Evolutionary conservation across 2,888 invertebrate genomes (phyloP).

Genomic region (Julus scandinavius): DNA sequence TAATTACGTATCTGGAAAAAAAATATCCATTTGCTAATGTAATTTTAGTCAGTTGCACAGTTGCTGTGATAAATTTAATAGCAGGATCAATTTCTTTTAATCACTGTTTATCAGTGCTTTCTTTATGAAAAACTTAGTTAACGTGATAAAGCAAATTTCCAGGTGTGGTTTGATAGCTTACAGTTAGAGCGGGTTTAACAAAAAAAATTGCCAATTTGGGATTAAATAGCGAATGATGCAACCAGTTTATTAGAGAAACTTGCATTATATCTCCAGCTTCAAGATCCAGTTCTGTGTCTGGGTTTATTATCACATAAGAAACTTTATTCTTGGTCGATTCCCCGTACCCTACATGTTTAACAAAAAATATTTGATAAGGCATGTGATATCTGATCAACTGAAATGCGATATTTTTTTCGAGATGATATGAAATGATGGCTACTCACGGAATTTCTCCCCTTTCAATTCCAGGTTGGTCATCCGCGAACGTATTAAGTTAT

Average conservation of each 20-base stretch:
- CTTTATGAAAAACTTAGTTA: neutral
- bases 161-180: neutral
- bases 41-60: neutral
- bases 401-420: neutral
- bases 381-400: neutral
- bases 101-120: neutral
- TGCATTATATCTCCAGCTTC: constrained; percentile 97
- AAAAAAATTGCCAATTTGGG: neutral
- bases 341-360: constrained; percentile 79
- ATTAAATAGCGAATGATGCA: neutral
- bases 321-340: constrained; percentile 83
- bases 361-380: constrained; percentile 49
- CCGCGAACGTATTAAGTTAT: constrained; percentile 90
- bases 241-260: neutral
- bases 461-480: constrained; percentile 95
- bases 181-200: neutral
- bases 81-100: neutral
- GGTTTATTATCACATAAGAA: constrained; percentile 98
- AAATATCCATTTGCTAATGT: neutral
- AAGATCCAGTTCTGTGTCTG: constrained; percentile 93
- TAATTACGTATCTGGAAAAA: constrained; percentile 50
- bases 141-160: too few relatives aligned
- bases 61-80: neutral
- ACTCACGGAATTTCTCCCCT: constrained; percentile 80
- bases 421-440: neutral